phyloP scores from a whole-genome alignment of 2,113 vertebrate genomes.

The Sminthopsis crassicaudata region DNA sequence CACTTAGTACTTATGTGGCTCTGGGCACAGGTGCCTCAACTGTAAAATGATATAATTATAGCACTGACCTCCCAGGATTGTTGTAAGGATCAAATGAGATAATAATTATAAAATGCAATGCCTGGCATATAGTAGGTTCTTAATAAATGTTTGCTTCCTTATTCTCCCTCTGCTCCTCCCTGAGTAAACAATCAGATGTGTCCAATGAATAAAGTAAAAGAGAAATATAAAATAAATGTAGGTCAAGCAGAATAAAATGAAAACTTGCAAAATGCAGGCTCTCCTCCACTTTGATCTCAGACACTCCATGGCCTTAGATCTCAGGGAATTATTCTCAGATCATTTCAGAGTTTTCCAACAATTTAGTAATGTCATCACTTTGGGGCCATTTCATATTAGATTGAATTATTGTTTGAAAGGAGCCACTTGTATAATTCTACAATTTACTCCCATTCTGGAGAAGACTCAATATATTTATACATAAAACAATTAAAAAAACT shows the following conservation, averaged over 20 bases:
- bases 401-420: neutral
- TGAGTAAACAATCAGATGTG: neutral
- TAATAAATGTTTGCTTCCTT: neutral
- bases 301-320: no score
- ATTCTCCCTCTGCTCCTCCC: neutral
- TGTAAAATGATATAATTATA: neutral
- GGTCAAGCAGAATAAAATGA: no score
- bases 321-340: neutral
- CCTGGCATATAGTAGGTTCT: neutral
- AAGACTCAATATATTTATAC: no score
- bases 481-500: constrained; percentile 24
- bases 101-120: neutral
- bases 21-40: neutral
- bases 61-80: neutral
- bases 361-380: neutral
- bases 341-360: neutral
- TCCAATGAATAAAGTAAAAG: neutral
- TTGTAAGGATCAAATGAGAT: neutral
- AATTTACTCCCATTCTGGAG: neutral
- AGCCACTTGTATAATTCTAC: neutral
- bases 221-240: neutral
- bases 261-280: neutral
- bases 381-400: no score
- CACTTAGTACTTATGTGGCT: neutral
- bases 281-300: neutral